These are phyloP conservation scores for Ictalurus punctatus DNA, from an alignment of 2,113 vertebrate genomes.

Conservation along the genomic window DNA sequence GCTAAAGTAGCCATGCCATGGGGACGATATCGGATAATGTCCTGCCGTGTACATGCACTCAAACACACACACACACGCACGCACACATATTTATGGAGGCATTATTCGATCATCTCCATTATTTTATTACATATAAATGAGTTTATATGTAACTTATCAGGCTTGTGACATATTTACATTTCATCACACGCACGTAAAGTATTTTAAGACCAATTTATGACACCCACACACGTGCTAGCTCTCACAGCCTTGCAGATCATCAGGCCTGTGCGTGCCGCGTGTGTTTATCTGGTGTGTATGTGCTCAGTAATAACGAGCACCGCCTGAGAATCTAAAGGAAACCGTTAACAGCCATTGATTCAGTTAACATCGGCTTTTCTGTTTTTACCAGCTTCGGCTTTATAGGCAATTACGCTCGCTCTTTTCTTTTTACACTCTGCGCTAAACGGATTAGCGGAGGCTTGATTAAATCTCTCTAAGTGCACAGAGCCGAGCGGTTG, in stretches of 20 bases:
- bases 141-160: not conserved
- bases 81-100: not conserved
- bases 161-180: no score
- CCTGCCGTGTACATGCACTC: not conserved
- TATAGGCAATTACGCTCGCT: conserved; percentile 41
- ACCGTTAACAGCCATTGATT: conserved; percentile 37
- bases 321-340: conserved; percentile 38
- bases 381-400: conserved; percentile 46
- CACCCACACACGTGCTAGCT: not conserved
- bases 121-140: not conserved
- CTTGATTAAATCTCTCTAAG: conserved; percentile 54
- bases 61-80: not conserved
- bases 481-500: conserved; percentile 39
- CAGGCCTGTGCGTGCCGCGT: conserved; percentile 3
- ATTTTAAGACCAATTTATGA: conserved; percentile 5
- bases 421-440: not conserved
- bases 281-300: conserved; percentile 9
- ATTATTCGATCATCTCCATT: not conserved
- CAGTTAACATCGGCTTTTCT: conserved; percentile 51
- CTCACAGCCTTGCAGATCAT: conserved; percentile 40
- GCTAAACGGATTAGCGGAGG: conserved; percentile 48
- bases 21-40: not conserved
- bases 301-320: conserved; percentile 24
- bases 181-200: not conserved
- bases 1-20: conserved; percentile 19